Percentiles rank a stretch among this genome's conserved stretches.
phyloP scores from a whole-genome alignment of 2,113 vertebrate genomes.

The Lepus americanus region DNA sequence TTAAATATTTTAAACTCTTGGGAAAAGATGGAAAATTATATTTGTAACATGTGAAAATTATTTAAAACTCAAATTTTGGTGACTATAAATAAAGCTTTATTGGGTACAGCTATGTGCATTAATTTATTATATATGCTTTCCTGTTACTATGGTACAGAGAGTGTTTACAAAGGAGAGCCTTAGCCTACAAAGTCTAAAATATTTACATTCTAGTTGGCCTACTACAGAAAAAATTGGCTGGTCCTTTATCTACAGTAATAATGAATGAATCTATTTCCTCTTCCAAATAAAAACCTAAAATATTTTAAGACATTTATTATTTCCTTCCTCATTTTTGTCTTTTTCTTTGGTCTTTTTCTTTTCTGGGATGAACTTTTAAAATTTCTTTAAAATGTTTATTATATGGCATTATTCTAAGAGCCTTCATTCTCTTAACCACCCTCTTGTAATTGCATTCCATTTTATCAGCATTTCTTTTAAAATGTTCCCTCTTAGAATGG shows the following conservation, averaged over 20 bases:
- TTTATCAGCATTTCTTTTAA: slow-evolving; percentile 44
- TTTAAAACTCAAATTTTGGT: not conserved
- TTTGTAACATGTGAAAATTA: not conserved
- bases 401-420: slow-evolving; percentile 1
- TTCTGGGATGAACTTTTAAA: slow-evolving; percentile 12
- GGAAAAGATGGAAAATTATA: not conserved
- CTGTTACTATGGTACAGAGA: not conserved
- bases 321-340: not conserved
- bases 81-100: not conserved
- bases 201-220: not conserved
- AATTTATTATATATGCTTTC: not conserved
- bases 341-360: slow-evolving; percentile 13
- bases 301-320: not conserved
- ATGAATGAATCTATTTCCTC: not conserved
- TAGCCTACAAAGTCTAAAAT: not conserved
- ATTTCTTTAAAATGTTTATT: slow-evolving; percentile 20
- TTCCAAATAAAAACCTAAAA: not conserved
- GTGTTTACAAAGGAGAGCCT: not conserved
- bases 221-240: slow-evolving; percentile 9
- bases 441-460: not conserved
- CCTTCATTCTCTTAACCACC: slow-evolving; percentile 20
- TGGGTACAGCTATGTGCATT: not conserved
- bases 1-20: slow-evolving; percentile 5
- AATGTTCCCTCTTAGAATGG: slow-evolving; percentile 20
- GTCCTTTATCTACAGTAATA: not conserved